Percentiles rank a stretch among this genome's conserved stretches.
Conservation (phyloP, 2,888 invertebrate species). For the Endotricha flammealis region DNA sequence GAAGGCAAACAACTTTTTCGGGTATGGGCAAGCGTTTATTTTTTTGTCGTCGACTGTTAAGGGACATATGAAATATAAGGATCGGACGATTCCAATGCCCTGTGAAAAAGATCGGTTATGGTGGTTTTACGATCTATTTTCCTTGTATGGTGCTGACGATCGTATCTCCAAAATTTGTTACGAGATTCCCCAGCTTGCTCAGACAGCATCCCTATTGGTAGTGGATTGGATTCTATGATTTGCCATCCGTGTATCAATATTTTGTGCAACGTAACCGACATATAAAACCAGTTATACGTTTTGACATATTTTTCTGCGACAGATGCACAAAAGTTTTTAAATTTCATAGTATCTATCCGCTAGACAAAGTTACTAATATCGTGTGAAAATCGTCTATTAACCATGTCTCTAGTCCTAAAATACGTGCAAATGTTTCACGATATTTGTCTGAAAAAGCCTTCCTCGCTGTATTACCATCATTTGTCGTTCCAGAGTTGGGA, state of each 20-base stretch:
- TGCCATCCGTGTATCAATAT: too few relatives aligned
- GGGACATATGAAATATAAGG: constrained; percentile 1
- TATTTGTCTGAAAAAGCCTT: constrained; percentile 5
- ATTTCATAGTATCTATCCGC: constrained; percentile 10
- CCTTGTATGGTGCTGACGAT: constrained; percentile 11
- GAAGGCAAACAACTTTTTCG: constrained; percentile 1
- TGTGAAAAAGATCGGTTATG: constrained; percentile 11
- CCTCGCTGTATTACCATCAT: not conserved
- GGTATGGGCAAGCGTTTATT: not conserved
- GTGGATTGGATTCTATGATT: too few relatives aligned
- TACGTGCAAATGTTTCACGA: constrained; percentile 7
- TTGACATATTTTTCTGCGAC: constrained; percentile 8
- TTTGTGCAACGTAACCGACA: constrained; percentile 9
- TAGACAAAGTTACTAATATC: constrained; percentile 9
- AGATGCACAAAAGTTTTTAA: constrained; percentile 6
- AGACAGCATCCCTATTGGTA: constrained; percentile 4
- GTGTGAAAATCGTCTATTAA: constrained; percentile 7
- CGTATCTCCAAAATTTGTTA: constrained; percentile 9
- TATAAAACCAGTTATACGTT: constrained; percentile 10
- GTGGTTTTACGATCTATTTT: constrained; percentile 9
- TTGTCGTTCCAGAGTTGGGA: constrained; percentile 5
- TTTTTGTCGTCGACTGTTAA: not conserved
- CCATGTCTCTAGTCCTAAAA: constrained; percentile 9
- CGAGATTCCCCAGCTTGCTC: too few relatives aligned
- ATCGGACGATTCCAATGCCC: constrained; percentile 13